Base-by-base conservation (phyloP, 2,113 vertebrate genomes). In the Rhizomys pruinosus region DNA sequence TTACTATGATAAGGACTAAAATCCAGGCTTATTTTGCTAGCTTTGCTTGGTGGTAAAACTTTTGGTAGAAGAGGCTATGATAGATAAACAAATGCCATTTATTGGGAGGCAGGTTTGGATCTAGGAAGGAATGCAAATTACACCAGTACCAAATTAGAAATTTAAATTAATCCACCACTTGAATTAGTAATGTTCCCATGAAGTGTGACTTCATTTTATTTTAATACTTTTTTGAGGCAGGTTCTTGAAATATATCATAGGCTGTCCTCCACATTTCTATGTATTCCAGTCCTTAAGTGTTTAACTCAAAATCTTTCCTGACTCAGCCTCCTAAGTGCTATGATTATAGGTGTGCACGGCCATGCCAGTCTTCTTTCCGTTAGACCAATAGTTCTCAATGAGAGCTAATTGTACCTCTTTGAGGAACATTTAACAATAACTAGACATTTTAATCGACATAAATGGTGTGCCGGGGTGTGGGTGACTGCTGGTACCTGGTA, bases 151-250 rank as follows among this genome's bases (percentile, higher is more conserved):
- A 79, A 86, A 57, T 90, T 84, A 91, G 61, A 94, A 88, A 47
- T 63, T 57, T 72, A 93, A 95, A 82, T 84, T 94, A 94, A 81
- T 9, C 42, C 69, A 88, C 47, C 72, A 87, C 34, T 55, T 92
- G 86, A 97, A 69, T 96, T 97, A 96, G 85, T 59, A 93, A 90
- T 82, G 11, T 97, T 94, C 97, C 87, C 25, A 52, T 71, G 90
- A 97, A 88, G 52, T 87, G 79, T 87, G 59, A 71, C 34, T 39
- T 71, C 7, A 72, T 86, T 86, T 86, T 86, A 39, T 72, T 71
- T 72, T 29, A 57, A 16, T 57, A 7, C 13, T n/a, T 71, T 68
- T 37, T 61, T 68, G n/a, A 39, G 52, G 1, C 25, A 57, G 5
- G 15, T 11, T 86, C 15, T 72, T 27, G 39, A 9, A 13, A 39